A percentile compares a stretch with the other conserved stretches of the same genome.
Evolutionary conservation across 1,140 invertebrate genomes (phyloP).

Genomic region (Trichonephila inaurata): DNA sequence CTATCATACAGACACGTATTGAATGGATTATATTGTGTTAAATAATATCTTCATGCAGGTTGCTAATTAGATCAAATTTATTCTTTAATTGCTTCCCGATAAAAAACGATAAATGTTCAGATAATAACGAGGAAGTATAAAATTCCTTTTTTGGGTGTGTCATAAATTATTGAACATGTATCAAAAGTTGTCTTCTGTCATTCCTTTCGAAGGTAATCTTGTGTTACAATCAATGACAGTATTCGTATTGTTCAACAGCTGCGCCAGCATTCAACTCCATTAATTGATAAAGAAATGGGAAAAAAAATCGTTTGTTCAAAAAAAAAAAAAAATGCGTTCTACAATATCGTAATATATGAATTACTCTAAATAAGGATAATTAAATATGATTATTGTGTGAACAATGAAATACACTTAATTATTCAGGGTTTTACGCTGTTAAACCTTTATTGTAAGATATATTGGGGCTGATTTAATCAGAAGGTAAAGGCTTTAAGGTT

Average conservation of each 20-base stretch:
- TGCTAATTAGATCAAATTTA: neutral
- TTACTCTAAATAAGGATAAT: neutral
- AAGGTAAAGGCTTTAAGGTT: too few species aligned
- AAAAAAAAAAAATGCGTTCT: too few species aligned
- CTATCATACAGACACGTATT: too few species aligned
- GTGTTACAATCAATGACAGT: neutral
- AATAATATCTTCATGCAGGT: neutral
- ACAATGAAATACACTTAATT: too few species aligned
- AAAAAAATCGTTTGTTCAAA: neutral
- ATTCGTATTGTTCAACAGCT: neutral
- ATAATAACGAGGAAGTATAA: neutral
- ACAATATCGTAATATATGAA: neutral
- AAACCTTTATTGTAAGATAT: too few species aligned
- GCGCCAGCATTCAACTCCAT: neutral
- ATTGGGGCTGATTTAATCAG: too few species aligned
- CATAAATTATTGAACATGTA: neutral
- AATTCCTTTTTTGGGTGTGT: neutral
- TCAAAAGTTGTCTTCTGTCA: neutral
- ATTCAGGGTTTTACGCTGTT: too few species aligned
- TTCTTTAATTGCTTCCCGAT: neutral
- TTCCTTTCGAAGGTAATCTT: neutral
- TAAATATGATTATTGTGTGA: neutral
- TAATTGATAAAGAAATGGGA: neutral
- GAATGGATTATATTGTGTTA: too few species aligned
- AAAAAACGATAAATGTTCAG: neutral